These are phyloP conservation scores for Helarctos malayanus DNA, from an alignment of 2,797 vertebrate species.

Conservation along the genomic window DNA sequence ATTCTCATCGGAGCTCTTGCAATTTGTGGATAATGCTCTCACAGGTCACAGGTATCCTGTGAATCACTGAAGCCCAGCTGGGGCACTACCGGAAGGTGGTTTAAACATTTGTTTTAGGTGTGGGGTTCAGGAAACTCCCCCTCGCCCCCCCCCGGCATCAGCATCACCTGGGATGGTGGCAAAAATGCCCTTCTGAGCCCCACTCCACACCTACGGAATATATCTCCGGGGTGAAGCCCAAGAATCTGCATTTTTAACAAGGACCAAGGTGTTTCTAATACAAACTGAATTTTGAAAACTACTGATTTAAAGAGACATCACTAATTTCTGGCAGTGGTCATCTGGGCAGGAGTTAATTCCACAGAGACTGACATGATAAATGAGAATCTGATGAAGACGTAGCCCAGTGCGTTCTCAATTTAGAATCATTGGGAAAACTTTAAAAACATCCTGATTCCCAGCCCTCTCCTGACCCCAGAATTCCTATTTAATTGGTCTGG, in stretches of 20 bases:
- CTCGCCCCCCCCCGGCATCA: fast-evolving
- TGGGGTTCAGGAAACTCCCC: neutral
- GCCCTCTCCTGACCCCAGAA: neutral
- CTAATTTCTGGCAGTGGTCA: neutral
- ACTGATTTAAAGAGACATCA: neutral
- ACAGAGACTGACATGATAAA: neutral
- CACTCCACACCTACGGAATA: neutral
- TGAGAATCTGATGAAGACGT: neutral
- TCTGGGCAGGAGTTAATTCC: neutral
- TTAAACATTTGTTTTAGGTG: neutral
- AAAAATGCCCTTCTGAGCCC: neutral
- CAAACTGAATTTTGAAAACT: neutral
- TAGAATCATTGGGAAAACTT: neutral
- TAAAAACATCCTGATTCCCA: neutral
- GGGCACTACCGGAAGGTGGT: neutral
- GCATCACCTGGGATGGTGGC: neutral
- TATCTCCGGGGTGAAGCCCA: neutral
- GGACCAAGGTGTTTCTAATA: neutral
- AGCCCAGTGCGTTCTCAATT: neutral
- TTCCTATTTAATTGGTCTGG: neutral
- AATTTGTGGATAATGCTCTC: neutral
- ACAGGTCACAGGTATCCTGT: neutral
- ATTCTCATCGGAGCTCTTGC: neutral
- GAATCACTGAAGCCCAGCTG: neutral
- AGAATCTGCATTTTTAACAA: neutral